Evolutionary conservation across 2,888 invertebrate genomes (phyloP), one percentile per base, ranked within the genome.

Genomic region (Ectropis crepuscularia): DNA sequence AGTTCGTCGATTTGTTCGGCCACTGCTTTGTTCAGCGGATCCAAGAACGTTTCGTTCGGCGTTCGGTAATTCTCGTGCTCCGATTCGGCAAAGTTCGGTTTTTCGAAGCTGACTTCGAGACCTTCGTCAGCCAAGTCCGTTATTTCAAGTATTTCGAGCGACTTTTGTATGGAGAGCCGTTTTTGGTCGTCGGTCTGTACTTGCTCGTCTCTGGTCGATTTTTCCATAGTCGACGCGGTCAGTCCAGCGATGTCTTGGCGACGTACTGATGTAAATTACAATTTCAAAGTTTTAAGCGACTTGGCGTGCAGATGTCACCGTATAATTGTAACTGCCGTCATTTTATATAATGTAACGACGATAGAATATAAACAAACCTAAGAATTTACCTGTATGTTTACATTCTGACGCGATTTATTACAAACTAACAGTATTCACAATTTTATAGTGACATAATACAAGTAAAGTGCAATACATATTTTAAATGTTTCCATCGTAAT

Each of bases 1-100:
- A 92, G 71, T 65, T 89, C 83, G 67, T 92, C 90, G 0, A 93
- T 92, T 48, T 92, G 91, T 46, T 92, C 86, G 0, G 82, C 76
- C 0, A 92, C 87, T 0, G 87, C 84, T 55, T 88, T 87, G 53
- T 85, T 89, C 69, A 92, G 62, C 0, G 89, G 88, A 45, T 92
- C 90, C 49, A 89, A 53, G 63, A 86, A 88, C 11, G 78, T 81
- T 63, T 89, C 90, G 48, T 81, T 90, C 8, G 90, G 90, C 37
- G 91, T 89, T 69, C 84, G 81, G 71, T 81, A 91, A 51, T 85
- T 80, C 54, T 89, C 90, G 65, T 84, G 81, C 39, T 88, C 88
- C 0, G 86, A 82, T 43, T 88, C 90, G 36, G 80, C 71, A 63
- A 89, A 86, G 43, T 76, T 75, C 68, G 80, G 79, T 61, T 81